A percentile compares a stretch with the other conserved stretches of the same genome.
Conservation (phyloP, 2,113 vertebrate genomes). For the Dipodomys stephensi region DNA sequence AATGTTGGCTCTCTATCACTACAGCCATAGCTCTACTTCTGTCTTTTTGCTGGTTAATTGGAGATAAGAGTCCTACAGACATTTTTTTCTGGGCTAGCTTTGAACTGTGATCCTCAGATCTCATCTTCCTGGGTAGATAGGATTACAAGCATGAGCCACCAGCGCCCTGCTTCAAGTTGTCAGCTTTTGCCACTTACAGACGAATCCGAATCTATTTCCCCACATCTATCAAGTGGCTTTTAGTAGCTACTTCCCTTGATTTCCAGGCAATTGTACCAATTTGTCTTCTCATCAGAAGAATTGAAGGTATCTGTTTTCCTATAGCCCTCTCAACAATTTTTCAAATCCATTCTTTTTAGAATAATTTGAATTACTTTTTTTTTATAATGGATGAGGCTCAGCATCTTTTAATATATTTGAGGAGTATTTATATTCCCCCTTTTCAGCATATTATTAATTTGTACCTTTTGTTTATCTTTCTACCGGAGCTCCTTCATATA, state of each 20-base stretch:
- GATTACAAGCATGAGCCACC: too few species aligned
- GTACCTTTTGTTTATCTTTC: too few species aligned
- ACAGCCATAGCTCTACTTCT: too few species aligned
- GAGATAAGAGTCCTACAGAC: too few species aligned
- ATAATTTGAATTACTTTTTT: constrained; percentile 20
- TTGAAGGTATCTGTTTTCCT: background rate
- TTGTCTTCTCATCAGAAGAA: background rate
- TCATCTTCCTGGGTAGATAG: too few species aligned
- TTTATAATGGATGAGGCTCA: background rate
- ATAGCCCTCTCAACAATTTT: background rate
- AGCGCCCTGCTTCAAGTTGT: background rate
- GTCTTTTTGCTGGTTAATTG: too few species aligned
- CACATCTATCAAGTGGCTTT: accelerated
- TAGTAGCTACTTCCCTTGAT: background rate
- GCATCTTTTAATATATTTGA: background rate
- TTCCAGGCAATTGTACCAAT: background rate
- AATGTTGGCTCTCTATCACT: too few species aligned
- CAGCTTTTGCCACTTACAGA: background rate
- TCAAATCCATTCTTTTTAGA: background rate
- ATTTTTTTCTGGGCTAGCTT: too few species aligned
- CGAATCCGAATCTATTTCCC: background rate
- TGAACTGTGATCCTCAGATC: too few species aligned
- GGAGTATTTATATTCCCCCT: background rate
- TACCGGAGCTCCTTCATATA: background rate
- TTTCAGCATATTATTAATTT: background rate